Percentiles rank a stretch among this genome's conserved stretches.
Evolutionary conservation across 2,888 invertebrate species (phyloP).

Genomic region (Pristionchus exspectatus): DNA sequence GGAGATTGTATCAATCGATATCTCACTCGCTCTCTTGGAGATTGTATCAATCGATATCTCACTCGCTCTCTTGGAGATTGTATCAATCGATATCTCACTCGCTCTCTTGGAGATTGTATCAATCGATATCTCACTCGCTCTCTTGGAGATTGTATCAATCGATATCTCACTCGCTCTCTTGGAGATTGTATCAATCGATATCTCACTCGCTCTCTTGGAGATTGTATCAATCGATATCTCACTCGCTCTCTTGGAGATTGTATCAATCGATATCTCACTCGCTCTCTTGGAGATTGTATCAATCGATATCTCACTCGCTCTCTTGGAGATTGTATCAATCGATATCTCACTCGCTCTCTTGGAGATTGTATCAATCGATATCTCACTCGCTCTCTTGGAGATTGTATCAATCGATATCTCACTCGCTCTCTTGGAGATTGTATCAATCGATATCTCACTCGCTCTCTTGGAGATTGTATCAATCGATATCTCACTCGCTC

Average conservation of each 20-base stretch:
- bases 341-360: neutral
- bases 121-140: no score
- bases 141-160: neutral
- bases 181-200: neutral
- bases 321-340: neutral
- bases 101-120: neutral
- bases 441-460: neutral
- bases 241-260: neutral
- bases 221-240: neutral
- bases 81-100: neutral
- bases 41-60: neutral
- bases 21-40: neutral
- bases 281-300: neutral
- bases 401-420: neutral
- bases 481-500: no score
- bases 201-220: neutral
- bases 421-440: neutral
- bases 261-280: neutral
- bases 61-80: neutral
- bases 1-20: neutral
- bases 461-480: neutral
- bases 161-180: neutral
- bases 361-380: neutral
- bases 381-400: neutral
- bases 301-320: no score